Percentiles rank a stretch among this genome's conserved stretches.
Conservation (phyloP, 2,888 invertebrate genomes). For the Coelopa pilipes region DNA sequence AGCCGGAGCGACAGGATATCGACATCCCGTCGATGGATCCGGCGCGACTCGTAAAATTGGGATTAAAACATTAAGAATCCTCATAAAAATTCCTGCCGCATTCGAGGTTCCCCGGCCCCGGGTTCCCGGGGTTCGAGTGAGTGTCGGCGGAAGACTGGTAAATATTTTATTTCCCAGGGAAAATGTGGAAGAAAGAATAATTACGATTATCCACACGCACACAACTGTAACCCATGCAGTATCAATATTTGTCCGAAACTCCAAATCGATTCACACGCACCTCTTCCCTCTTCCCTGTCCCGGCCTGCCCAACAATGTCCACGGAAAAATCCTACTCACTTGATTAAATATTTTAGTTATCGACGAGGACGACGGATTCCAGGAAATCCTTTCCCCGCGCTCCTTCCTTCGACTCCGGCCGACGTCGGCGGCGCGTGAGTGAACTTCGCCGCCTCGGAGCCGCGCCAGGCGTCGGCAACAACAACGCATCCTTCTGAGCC, state of each 20-base stretch:
- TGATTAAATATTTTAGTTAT: constrained; percentile 33
- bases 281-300: background rate
- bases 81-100: no score
- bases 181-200: constrained; percentile 15
- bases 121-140: no score
- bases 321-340: constrained; percentile 18
- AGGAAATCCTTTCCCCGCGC: constrained; percentile 24
- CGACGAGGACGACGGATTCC: constrained; percentile 16
- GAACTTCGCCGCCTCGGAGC: constrained; percentile 30
- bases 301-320: background rate
- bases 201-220: constrained; percentile 10
- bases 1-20: background rate
- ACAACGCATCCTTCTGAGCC: background rate
- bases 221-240: background rate
- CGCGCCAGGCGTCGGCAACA: constrained; percentile 9
- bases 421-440: constrained; percentile 15
- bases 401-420: constrained; percentile 3
- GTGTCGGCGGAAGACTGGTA: background rate
- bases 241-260: constrained; percentile 24
- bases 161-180: constrained; percentile 17
- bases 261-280: constrained; percentile 28
- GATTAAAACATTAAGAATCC: no score
- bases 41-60: no score
- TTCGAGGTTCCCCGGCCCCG: no score
- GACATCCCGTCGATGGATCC: no score